Evolutionary conservation across 2,113 vertebrate species (phyloP), one percentile per base, ranked within the genome.

Genomic region (Nothocercus julius): DNA sequence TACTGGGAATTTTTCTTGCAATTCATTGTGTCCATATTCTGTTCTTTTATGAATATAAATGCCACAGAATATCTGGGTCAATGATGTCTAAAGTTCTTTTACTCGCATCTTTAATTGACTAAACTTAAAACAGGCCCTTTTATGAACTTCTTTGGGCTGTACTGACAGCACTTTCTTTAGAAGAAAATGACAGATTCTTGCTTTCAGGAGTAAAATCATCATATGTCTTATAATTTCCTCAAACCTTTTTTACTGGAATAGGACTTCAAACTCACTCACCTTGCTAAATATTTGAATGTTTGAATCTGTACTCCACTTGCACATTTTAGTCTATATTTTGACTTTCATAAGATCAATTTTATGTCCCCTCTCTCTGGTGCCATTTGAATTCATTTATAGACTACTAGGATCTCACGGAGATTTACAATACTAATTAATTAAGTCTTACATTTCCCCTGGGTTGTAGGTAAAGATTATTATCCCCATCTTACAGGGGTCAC

Each of bases 61-160:
- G 85, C 90, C 45, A 79, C 49, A 66, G 77, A 95, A 81, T 97
- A 96, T 96, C 94, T 96, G 77, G 96, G 96, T 97, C 97, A 97
- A 91, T 95, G 92, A 96, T 92, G 80, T 96, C 89, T 92, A 93
- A 97, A 97, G 96, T 94, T 95, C 93, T 95, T 95, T 95, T 89
- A 73, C 90, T 95, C 1, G 30, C 89, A 91, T 97, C 96, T 96
- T 96, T 97, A 97, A 97, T 97, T 97, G 96, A 95, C 96, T 93
- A 95, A 97, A 96, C 80, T 97, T 97, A 93, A 95, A 96, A 73
- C 94, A 95, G 70, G 74, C 49, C 80, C 85, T 95, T 96, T 82
- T 90, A 54, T 97, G 95, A 96, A 95, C 87, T 89, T 96, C 75
- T 85, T 87, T 70, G 47, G 80, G 67, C 62, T 90, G 44, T 95